Evolutionary conservation across 1,140 invertebrate species (phyloP).

Genomic region (Drosophila obscura): DNA sequence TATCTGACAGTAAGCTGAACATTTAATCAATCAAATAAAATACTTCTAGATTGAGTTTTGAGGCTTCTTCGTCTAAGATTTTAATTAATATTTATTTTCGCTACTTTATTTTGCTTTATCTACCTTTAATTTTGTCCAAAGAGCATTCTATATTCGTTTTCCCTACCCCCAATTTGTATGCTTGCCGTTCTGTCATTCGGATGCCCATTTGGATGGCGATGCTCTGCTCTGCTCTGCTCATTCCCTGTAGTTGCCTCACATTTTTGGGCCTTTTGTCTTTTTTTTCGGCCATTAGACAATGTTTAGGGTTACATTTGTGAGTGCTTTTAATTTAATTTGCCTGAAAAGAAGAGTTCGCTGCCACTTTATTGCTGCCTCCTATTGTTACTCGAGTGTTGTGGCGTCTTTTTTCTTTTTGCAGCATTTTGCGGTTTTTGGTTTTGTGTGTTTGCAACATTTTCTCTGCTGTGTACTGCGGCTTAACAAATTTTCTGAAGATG

Average conservation of each 20-base stretch:
- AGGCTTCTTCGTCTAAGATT: too few relatives aligned
- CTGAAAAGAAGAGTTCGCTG: slow-evolving; percentile 33
- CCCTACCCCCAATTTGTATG: neutral
- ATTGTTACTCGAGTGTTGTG: slow-evolving; percentile 30
- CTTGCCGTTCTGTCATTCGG: slow-evolving; percentile 25
- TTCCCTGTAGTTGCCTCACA: slow-evolving; percentile 44
- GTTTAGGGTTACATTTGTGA: slow-evolving; percentile 70
- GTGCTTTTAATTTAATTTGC: slow-evolving; percentile 75
- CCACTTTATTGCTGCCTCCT: slow-evolving; percentile 37
- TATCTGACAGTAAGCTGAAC: too few relatives aligned
- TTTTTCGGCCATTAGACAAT: slow-evolving; percentile 63
- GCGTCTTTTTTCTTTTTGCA: slow-evolving; percentile 26
- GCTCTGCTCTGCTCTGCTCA: neutral
- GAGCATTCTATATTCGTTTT: slow-evolving; percentile 19
- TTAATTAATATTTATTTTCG: too few relatives aligned
- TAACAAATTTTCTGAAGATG: slow-evolving; percentile 76
- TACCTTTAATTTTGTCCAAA: neutral
- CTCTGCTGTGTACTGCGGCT: slow-evolving; percentile 66
- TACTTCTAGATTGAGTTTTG: too few relatives aligned
- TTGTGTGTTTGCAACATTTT: slow-evolving; percentile 65
- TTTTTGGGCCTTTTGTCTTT: slow-evolving; percentile 28
- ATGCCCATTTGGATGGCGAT: slow-evolving; percentile 16
- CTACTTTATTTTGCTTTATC: too few relatives aligned
- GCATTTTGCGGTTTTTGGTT: slow-evolving; percentile 59
- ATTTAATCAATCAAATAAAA: too few relatives aligned